Evolutionary conservation across 2,797 vertebrate species (phyloP).

Genomic region (Phrynocephalus forsythii): DNA sequence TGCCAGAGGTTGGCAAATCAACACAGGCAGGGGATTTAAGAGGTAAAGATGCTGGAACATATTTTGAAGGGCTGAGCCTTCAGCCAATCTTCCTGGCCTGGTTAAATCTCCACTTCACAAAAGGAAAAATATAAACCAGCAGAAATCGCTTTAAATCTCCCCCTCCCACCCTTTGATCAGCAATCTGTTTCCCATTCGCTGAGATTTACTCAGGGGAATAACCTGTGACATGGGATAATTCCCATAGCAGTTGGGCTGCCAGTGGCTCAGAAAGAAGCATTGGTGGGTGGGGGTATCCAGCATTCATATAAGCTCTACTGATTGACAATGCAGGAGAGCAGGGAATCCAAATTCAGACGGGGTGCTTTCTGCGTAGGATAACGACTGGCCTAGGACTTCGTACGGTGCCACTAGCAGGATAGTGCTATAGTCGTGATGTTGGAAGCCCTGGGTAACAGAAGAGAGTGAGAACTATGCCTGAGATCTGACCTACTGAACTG

Average conservation of each 20-base stretch:
- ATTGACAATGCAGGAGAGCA: too few species aligned
- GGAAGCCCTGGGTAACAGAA: not conserved
- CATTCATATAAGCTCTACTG: not conserved
- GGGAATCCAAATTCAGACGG: not conserved
- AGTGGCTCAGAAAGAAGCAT: not conserved
- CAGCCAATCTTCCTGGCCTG: slow-evolving; percentile 23
- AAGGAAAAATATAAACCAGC: slow-evolving; percentile 31
- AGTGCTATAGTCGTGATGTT: not conserved
- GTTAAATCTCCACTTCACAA: slow-evolving; percentile 34
- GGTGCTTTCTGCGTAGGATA: too few species aligned
- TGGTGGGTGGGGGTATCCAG: not conserved
- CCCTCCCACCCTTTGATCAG: not conserved
- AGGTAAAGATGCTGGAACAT: slow-evolving; percentile 28
- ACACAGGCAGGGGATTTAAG: slow-evolving; percentile 29
- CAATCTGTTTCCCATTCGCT: slow-evolving; percentile 40
- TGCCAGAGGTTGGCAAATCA: not conserved
- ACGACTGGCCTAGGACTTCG: not conserved
- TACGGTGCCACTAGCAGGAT: too few species aligned
- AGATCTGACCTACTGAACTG: not conserved
- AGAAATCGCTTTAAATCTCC: slow-evolving; percentile 37
- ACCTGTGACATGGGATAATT: slow-evolving; percentile 27
- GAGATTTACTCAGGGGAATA: slow-evolving; percentile 19
- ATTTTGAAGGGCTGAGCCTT: slow-evolving; percentile 21
- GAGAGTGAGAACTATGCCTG: not conserved
- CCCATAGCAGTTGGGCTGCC: not conserved